Evolutionary conservation across 53 echinoderm and acorn worm species (phyloP).

Genomic region (Luidia sarsii): DNA sequence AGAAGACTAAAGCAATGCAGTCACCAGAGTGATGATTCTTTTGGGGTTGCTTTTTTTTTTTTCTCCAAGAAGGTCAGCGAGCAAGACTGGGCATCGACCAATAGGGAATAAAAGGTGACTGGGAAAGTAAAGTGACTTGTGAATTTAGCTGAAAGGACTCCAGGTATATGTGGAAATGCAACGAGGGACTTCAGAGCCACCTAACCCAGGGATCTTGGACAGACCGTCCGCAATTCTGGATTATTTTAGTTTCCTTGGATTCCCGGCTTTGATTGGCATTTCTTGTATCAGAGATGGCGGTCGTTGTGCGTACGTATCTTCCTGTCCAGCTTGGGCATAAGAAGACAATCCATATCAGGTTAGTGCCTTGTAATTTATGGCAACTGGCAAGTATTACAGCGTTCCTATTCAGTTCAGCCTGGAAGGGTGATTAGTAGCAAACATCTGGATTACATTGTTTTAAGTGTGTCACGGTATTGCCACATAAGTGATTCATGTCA

Average conservation of each 20-base stretch:
- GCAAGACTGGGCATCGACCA: background rate
- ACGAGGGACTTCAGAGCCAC: background rate
- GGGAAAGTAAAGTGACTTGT: background rate
- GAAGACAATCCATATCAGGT: slow-evolving; percentile 48
- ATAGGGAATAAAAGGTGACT: background rate
- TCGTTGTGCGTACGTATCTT: slow-evolving; percentile 38
- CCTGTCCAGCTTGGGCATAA: slow-evolving; percentile 47
- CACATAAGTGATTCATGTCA: too few species aligned
- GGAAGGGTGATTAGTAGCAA: too few species aligned
- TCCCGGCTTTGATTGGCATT: slow-evolving; percentile 1
- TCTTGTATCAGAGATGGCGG: slow-evolving; percentile 40
- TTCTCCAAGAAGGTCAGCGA: background rate
- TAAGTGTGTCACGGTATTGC: too few species aligned
- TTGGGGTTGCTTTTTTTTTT: slow-evolving; percentile 4
- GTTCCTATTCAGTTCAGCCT: background rate
- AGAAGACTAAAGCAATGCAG: too few species aligned
- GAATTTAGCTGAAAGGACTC: background rate
- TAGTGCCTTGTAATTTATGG: slow-evolving; percentile 1
- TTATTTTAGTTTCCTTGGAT: background rate
- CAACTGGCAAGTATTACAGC: background rate
- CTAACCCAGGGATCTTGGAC: background rate
- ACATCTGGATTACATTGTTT: too few species aligned
- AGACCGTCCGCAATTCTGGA: background rate
- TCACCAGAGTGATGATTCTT: background rate
- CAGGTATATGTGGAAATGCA: background rate